Percentiles rank a stretch among this genome's conserved stretches.
Evolutionary conservation across 2,888 invertebrate genomes (phyloP).

Genomic region (Aphrophora alni): DNA sequence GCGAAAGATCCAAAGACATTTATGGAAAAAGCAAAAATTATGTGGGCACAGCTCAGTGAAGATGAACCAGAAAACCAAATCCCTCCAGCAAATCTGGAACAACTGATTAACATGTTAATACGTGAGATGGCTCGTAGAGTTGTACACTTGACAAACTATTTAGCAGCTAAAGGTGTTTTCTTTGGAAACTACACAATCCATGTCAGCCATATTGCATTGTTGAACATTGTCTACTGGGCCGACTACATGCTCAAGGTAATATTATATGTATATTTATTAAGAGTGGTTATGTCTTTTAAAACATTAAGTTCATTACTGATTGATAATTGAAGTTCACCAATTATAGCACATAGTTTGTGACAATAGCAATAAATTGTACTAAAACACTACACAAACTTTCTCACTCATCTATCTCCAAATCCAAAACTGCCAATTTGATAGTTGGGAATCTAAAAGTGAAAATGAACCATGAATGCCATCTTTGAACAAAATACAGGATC

Average conservation of each 20-base stretch:
- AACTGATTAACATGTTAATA: conserved; percentile 75
- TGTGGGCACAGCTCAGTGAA: conserved; percentile 73
- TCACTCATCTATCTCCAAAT: too few relatives aligned
- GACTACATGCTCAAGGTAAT: conserved; percentile 45
- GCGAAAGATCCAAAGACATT: conserved; percentile 81
- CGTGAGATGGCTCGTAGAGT: conserved; percentile 79
- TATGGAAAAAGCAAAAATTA: conserved; percentile 70
- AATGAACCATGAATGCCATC: too few relatives aligned
- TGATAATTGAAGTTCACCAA: too few relatives aligned
- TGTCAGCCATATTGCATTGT: conserved; percentile 31
- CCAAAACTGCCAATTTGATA: too few relatives aligned
- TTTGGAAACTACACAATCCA: conserved; percentile 60
- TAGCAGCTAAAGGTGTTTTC: conserved; percentile 63
- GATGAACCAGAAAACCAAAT: conserved; percentile 88
- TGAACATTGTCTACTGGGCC: conserved; percentile 41
- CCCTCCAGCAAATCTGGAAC: conserved; percentile 77
- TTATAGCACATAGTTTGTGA: too few relatives aligned
- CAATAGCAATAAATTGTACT: too few relatives aligned
- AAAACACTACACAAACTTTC: too few relatives aligned
- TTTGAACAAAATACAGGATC: too few relatives aligned
- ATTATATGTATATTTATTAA: too few relatives aligned
- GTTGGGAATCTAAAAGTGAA: too few relatives aligned
- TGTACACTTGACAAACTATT: conserved; percentile 80
- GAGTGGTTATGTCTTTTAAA: too few relatives aligned
- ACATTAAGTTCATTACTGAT: too few relatives aligned